Percentiles rank a stretch among this genome's conserved stretches.
Conservation (phyloP, 2,113 vertebrate genomes). For the Strix aluco region DNA sequence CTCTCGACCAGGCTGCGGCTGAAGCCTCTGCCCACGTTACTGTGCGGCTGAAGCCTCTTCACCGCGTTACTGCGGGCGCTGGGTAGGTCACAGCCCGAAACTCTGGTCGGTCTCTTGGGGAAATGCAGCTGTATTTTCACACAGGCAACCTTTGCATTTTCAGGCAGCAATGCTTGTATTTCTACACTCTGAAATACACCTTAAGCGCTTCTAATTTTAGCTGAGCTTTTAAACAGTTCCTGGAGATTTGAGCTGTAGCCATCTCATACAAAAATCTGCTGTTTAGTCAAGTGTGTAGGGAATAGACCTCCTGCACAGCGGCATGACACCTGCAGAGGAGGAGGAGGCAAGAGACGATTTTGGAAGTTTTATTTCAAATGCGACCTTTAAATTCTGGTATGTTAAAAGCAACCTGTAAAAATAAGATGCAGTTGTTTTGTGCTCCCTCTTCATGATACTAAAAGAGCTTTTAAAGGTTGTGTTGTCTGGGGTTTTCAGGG, state of each 20-base stretch:
- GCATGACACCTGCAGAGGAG: background rate
- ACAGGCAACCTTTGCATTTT: background rate
- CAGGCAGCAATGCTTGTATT: background rate
- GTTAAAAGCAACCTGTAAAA: background rate
- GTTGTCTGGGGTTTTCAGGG: background rate
- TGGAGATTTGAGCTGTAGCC: background rate
- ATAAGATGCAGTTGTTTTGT: background rate
- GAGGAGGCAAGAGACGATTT: background rate
- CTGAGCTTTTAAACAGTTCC: background rate
- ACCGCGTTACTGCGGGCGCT: rapidly evolving
- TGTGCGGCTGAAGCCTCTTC: background rate
- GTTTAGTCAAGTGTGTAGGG: background rate
- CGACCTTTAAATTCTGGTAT: background rate
- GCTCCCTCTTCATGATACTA: background rate
- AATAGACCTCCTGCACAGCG: background rate
- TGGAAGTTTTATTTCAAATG: background rate
- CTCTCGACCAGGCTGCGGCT: rapidly evolving
- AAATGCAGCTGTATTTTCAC: background rate
- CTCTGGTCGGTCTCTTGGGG: background rate
- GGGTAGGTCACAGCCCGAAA: background rate
- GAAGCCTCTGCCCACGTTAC: background rate
- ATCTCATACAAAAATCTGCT: background rate
- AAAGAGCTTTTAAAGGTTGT: background rate
- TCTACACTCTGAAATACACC: background rate
- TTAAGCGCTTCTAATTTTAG: background rate